Base-by-base conservation (phyloP, 2,113 vertebrate species). In the Spilogale gracilis region DNA sequence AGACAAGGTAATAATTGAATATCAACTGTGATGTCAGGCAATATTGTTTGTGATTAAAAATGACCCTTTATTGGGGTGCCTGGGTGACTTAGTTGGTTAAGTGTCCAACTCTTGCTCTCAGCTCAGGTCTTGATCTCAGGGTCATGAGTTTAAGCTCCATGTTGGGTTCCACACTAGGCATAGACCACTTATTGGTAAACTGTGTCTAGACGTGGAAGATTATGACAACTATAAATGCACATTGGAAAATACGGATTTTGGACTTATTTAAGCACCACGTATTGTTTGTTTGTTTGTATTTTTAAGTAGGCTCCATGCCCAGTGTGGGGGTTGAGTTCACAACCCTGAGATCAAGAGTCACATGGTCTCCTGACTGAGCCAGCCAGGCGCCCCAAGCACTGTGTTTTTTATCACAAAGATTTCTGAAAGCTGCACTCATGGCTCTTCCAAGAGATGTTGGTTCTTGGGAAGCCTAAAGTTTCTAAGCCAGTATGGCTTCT, bases 21-120 rank as follows among this genome's bases (percentile, higher is more conserved):
- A 12, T 91, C 71, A 85, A 25, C 43, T 91, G 32, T 71, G 43
- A 91, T 69, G 30, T 32, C 54, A 95, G 30, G 61, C 52, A 32
- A 5, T 91, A 50, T 38, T 89, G 63, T 61, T 89, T 78, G 48
- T 91, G 38, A 43, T 95, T 86, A 71, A 79, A 91, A 80, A 86
- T 92, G 23, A 86, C 25, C 6, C 4, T 9, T 78, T 78, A 78
- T 43, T 86, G n/a, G 48, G 30, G 32, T 17, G 65, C 65, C 65
- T 69, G 65, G 65, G 32, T 69, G 65, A 32, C 32, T 69, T 69
- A n/a, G 32, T 69, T 69, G 65, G 32, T n/a, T 69, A 79, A 87
- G 63, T 67, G 6, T 69, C 65, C 3, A 3, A 69, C 16, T 69
- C 65, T 69, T 69, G 65, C n/a, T 67, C 65, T 67, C 65, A 67